phyloP scores from a whole-genome alignment of 2,113 vertebrate genomes.

The Cololabis saira region DNA sequence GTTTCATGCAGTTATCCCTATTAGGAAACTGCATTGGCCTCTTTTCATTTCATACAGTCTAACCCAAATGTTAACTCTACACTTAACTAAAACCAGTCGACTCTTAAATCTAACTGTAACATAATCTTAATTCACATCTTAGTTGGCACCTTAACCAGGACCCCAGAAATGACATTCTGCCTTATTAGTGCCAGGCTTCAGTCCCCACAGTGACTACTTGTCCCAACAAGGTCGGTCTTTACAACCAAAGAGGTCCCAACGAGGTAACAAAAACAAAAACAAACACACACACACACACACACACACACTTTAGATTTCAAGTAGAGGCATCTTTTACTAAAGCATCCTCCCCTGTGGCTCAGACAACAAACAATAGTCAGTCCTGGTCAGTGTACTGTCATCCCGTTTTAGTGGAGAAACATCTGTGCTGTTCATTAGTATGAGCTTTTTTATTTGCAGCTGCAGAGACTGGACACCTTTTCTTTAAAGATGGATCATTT shows the following conservation, averaged over 20 bases:
- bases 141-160: no score
- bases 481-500: constrained; percentile 13
- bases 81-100: no score
- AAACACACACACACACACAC: no score
- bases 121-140: no score
- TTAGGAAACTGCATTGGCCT: no score
- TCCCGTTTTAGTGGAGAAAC: constrained; percentile 23
- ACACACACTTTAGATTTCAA: no score
- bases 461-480: background rate
- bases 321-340: background rate
- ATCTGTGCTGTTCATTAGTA: constrained; percentile 16
- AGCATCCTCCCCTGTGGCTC: constrained; percentile 64
- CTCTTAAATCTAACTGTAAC: no score
- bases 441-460: background rate
- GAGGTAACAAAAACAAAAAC: background rate
- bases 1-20: no score
- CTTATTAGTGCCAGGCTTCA: background rate
- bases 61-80: no score
- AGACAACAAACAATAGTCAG: constrained; percentile 55
- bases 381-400: constrained; percentile 37
- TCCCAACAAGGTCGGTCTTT: background rate
- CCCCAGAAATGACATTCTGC: no score
- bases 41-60: no score
- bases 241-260: background rate
- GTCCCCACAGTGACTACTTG: background rate